Percentiles rank a stretch among this genome's conserved stretches.
These are phyloP conservation scores for Melipona beecheii DNA, from an alignment of 2,888 invertebrate genomes.

Conservation along the genomic window DNA sequence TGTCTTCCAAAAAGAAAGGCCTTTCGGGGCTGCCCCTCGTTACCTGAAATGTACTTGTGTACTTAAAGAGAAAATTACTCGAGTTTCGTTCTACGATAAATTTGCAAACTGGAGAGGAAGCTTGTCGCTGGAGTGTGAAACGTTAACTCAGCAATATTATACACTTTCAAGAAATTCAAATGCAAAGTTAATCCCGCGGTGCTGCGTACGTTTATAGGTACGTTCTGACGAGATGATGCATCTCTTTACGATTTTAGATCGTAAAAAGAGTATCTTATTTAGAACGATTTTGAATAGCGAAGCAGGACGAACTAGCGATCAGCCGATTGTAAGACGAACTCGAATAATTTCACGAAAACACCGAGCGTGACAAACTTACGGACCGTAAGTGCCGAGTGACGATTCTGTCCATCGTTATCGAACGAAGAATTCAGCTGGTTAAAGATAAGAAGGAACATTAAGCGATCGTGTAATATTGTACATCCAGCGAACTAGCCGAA, in stretches of 20 bases:
- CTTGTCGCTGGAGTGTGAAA: not conserved
- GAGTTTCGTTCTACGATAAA: slow-evolving; percentile 5
- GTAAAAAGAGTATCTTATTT: too few species aligned
- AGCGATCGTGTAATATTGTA: slow-evolving; percentile 20
- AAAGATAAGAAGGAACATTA: not conserved
- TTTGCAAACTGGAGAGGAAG: not conserved
- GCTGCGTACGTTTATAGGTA: not conserved
- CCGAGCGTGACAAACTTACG: slow-evolving; percentile 16
- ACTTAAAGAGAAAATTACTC: slow-evolving; percentile 14
- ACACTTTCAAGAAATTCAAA: not conserved
- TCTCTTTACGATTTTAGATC: too few species aligned
- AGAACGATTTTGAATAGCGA: not conserved
- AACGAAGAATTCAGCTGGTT: not conserved
- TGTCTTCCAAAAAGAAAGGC: slow-evolving; percentile 58
- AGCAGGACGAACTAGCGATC: not conserved
- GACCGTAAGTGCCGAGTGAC: not conserved
- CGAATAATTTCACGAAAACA: slow-evolving; percentile 20
- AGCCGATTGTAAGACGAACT: not conserved
- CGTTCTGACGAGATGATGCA: too few species aligned
- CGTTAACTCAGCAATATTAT: not conserved
- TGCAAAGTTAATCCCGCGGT: not conserved
- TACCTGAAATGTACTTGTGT: slow-evolving; percentile 26
- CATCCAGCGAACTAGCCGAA: slow-evolving; percentile 20
- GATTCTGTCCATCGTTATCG: not conserved
- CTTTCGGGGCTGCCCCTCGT: slow-evolving; percentile 39